phyloP scores from a whole-genome alignment of 2,113 vertebrate species.

The Mesocricetus auratus region DNA sequence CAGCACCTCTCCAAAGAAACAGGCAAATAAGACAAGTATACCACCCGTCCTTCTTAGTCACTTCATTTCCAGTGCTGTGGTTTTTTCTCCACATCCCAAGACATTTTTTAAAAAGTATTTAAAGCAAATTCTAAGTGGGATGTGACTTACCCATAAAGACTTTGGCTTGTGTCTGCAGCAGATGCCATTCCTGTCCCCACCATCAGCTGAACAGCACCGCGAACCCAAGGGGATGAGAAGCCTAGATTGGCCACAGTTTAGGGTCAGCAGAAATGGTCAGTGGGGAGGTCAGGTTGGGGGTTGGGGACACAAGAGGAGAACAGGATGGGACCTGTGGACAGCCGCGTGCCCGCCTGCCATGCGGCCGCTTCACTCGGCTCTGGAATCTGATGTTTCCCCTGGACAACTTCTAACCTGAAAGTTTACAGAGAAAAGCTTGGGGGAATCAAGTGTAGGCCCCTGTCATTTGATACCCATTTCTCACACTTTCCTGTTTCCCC shows the following conservation, averaged over 20 bases:
- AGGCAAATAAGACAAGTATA: rapidly evolving
- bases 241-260: neutral
- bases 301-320: neutral
- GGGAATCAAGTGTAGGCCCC: no score
- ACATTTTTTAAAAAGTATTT: neutral
- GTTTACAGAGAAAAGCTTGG: neutral
- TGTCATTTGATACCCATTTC: rapidly evolving
- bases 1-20: neutral
- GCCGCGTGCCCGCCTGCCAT: neutral
- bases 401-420: neutral
- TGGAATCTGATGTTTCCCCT: neutral
- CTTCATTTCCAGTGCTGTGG: neutral
- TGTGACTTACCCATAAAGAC: neutral
- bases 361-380: no score
- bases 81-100: neutral
- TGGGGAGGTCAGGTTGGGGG: neutral
- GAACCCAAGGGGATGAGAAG: neutral
- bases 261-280: neutral
- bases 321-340: neutral
- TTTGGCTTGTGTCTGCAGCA: neutral
- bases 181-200: neutral
- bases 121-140: neutral
- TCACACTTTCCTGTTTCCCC: neutral
- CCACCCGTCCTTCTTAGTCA: neutral
- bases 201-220: rapidly evolving